Percentiles rank a stretch among this genome's conserved stretches.
Evolutionary conservation across 2,113 vertebrate genomes (phyloP).

Genomic region (Probosciger aterrimus): DNA sequence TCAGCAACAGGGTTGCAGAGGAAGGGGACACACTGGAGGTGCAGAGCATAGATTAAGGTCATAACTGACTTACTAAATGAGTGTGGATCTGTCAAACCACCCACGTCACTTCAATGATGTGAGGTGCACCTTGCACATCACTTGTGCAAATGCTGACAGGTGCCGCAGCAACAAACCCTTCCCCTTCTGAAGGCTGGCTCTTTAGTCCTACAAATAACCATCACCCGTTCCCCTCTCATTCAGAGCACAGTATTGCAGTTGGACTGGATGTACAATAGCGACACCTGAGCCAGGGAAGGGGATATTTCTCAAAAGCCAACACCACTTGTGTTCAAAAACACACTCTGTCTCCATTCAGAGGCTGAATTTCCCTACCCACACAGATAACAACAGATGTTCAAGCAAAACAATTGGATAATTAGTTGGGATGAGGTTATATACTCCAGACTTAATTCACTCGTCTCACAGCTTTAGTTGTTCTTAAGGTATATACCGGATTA

Average conservation of each 20-base stretch:
- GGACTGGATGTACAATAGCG: not conserved
- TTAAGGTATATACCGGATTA: not conserved
- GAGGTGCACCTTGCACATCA: too few species aligned
- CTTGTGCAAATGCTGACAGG: not conserved
- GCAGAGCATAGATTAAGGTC: not conserved
- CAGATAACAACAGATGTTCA: not conserved
- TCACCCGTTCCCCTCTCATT: accelerated
- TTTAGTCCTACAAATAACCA: not conserved
- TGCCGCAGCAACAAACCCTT: not conserved
- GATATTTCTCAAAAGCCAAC: not conserved
- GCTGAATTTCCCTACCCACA: not conserved
- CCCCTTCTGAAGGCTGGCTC: not conserved
- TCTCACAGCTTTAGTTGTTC: not conserved
- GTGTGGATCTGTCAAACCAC: not conserved
- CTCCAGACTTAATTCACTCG: slow-evolving; percentile 23
- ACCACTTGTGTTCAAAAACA: not conserved
- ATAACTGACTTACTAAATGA: not conserved
- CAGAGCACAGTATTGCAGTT: not conserved
- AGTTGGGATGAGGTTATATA: not conserved
- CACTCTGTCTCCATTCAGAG: not conserved
- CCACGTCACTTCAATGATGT: not conserved
- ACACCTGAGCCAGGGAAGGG: accelerated
- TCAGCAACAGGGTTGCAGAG: not conserved
- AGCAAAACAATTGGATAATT: slow-evolving; percentile 13
- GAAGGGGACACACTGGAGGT: not conserved